Evolutionary conservation across 2,888 invertebrate genomes (phyloP).

Genomic region (Cephalotes varians): DNA sequence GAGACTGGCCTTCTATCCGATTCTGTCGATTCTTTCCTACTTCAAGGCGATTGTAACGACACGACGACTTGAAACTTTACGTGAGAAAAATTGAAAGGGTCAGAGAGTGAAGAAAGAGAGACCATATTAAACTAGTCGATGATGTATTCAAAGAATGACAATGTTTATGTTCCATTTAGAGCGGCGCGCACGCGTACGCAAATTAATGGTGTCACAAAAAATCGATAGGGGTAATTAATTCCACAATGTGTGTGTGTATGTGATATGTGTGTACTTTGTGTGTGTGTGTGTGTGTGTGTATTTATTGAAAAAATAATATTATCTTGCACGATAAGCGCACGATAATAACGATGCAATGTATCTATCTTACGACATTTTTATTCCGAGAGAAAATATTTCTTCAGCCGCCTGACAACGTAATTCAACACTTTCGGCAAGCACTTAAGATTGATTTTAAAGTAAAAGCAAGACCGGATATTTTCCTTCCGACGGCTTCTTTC

Average conservation of each 20-base stretch:
- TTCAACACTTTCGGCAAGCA: conserved; percentile 40
- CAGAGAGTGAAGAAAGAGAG: not conserved
- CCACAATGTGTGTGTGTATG: not conserved
- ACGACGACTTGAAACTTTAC: not conserved
- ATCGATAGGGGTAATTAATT: conserved; percentile 10
- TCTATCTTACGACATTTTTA: conserved; percentile 21
- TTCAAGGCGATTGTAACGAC: conserved; percentile 19
- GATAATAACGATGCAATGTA: conserved; percentile 17
- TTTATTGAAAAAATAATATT: conserved; percentile 15
- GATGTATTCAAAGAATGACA: not conserved
- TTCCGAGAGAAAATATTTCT: conserved; percentile 29
- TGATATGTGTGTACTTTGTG: no score
- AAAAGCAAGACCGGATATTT: conserved; percentile 39
- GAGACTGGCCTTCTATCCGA: not conserved
- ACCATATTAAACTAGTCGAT: not conserved
- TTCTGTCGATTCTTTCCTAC: conserved; percentile 22
- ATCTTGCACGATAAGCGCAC: not conserved
- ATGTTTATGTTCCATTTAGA: not conserved
- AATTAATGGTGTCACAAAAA: not conserved
- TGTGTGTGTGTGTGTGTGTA: no score
- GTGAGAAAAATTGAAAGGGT: not conserved
- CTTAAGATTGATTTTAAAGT: conserved; percentile 42
- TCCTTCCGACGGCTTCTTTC: conserved; percentile 3
- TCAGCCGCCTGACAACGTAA: conserved; percentile 28
- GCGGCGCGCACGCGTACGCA: not conserved